phyloP scores from a whole-genome alignment of 2,113 vertebrate species.

The Burhinus bistriatus region DNA sequence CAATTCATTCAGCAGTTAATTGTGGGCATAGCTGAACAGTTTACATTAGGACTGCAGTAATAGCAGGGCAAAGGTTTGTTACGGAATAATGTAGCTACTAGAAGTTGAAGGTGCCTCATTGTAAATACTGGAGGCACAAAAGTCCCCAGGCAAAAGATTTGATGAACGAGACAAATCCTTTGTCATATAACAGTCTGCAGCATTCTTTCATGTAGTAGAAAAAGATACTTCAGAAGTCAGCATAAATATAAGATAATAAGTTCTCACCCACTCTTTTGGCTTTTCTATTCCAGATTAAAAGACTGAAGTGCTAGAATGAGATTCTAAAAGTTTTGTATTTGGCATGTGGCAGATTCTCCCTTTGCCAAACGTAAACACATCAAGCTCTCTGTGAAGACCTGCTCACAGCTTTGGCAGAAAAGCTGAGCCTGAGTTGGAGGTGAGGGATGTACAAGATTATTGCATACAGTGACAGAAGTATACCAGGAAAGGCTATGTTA shows the following conservation, averaged over 20 bases:
- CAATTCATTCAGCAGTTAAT: constrained; percentile 29
- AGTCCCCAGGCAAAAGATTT: background rate
- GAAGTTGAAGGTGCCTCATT: constrained; percentile 42
- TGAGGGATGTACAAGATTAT: background rate
- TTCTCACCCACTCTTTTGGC: background rate
- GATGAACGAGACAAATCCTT: constrained; percentile 36
- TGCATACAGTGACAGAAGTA: background rate
- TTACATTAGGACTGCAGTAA: constrained; percentile 30
- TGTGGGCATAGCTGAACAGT: constrained; percentile 40
- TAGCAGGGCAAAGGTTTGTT: constrained; percentile 17
- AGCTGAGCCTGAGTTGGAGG: background rate
- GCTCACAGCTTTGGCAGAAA: background rate
- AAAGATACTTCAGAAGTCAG: background rate
- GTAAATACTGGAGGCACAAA: constrained; percentile 11
- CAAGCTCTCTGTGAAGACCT: background rate
- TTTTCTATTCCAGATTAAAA: background rate
- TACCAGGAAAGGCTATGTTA: background rate
- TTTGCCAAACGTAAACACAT: background rate
- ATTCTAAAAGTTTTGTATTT: background rate
- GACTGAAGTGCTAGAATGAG: background rate
- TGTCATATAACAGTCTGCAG: background rate
- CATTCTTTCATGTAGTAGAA: background rate
- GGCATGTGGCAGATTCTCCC: background rate
- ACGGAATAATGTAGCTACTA: constrained; percentile 28
- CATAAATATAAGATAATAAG: background rate